phyloP scores from a whole-genome alignment of 2,113 vertebrate genomes.

The Eclectus roratus region DNA sequence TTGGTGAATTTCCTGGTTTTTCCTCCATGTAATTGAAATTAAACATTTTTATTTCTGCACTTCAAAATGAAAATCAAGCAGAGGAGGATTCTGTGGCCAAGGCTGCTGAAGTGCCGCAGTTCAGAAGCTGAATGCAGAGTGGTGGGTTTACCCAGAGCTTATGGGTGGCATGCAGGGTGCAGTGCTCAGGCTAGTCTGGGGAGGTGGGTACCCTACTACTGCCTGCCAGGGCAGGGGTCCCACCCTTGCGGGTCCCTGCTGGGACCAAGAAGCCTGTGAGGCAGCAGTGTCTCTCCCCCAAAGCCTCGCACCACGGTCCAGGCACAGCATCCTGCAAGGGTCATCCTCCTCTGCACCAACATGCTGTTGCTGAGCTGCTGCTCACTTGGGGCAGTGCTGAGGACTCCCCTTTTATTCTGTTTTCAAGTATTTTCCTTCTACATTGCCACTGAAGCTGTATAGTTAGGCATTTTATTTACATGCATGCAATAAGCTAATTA shows the following conservation, averaged over 20 bases:
- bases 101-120: accelerated
- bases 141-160: no score
- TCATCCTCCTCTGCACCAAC: background rate
- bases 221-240: background rate
- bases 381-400: background rate
- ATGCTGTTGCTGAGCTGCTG: background rate
- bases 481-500: background rate
- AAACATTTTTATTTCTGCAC: background rate
- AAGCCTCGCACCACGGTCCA: accelerated
- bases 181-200: background rate
- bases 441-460: background rate
- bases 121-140: accelerated
- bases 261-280: accelerated
- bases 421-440: background rate
- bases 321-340: background rate
- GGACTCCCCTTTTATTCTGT: background rate
- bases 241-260: background rate
- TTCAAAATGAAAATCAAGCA: background rate
- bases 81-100: background rate
- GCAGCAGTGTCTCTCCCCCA: background rate
- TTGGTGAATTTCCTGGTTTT: background rate
- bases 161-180: accelerated
- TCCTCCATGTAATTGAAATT: background rate
- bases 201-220: no score
- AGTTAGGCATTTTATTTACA: background rate